Evolutionary conservation across 2,797 vertebrate genomes (phyloP).

Genomic region (Crocodylus rhombifer): DNA sequence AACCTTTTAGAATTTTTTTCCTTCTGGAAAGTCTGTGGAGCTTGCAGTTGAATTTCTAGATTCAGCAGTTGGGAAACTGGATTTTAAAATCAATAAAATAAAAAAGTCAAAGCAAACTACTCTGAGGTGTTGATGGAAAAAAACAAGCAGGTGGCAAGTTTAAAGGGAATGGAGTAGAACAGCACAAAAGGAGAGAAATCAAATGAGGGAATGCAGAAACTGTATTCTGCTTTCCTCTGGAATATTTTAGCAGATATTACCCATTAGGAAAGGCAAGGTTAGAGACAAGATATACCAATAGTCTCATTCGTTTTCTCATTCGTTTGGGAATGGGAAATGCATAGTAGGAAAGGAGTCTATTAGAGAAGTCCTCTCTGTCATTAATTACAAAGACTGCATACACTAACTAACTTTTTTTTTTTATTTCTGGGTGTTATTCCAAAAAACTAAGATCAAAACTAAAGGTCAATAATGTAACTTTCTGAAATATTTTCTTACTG

Average conservation of each 20-base stretch:
- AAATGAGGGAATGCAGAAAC: not conserved
- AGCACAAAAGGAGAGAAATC: not conserved
- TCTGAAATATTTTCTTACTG: not conserved
- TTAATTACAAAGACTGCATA: not conserved
- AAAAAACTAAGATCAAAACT: not conserved
- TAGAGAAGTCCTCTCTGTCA: not conserved
- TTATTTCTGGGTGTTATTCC: not conserved
- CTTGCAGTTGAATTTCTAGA: not conserved
- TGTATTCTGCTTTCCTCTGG: not conserved
- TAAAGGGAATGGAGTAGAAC: not conserved
- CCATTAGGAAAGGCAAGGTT: not conserved
- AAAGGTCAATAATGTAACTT: slow-evolving; percentile 32
- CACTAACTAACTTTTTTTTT: not conserved
- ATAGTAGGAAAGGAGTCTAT: not conserved
- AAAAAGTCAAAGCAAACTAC: not conserved
- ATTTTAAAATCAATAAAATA: not conserved
- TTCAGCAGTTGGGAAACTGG: not conserved
- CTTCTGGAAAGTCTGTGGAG: not conserved
- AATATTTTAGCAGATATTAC: not conserved
- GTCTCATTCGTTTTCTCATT: not conserved
- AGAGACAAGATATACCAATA: not conserved
- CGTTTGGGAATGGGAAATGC: not conserved
- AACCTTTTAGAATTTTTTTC: not conserved
- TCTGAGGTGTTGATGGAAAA: not conserved
- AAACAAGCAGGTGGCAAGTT: not conserved